Evolutionary conservation across 2,888 invertebrate species (phyloP), one percentile per base, ranked within the genome.

Genomic region (Apotomis capreana): DNA sequence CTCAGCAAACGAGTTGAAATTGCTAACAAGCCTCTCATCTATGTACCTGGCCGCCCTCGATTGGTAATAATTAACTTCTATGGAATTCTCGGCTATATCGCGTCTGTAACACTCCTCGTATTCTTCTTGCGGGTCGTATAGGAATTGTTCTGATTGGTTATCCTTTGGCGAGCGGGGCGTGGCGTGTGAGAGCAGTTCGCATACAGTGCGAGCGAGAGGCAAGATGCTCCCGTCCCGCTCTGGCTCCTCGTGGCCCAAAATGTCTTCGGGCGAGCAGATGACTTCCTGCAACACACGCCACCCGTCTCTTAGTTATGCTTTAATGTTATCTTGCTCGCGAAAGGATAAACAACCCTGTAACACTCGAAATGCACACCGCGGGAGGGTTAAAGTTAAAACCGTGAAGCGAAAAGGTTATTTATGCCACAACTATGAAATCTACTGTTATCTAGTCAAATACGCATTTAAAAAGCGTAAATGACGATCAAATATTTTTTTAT

Each of bases 221-320:
- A 75, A 78, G 81, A 84, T 63, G 78, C 77, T 76, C 74, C 76
- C 79, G 75, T 79, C 80, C 69, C 75, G 80, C 78, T 79, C 83
- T 79, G 78, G 78, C 77, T 82, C 85, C 78, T 81, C 82, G 81
- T 81, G 84, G 85, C 88, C 91, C 89, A 94, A 91, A 86, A 95
- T 88, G 86, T 95, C 95, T 85, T 93, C 94, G 89, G 95, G 92
- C 92, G 94, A 93, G 91, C 95, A 95, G 91, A 95, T 90, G 91
- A 90, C 92, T 92, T 95, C 95, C 95, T 95, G 95, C 94, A 95
- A 95, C 95, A 94, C 93, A 94, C 93, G 94, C 93, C 94, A 93
- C 90, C 89, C 90, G 81, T 84, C 87, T 86, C 87, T 89, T 89
- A 88, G 86, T 86, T 84, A 83, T 81, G 77, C 74, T 80, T 82